Base-by-base conservation (phyloP, 2,888 invertebrate species). In the Hermaeophaga mercurialis region DNA sequence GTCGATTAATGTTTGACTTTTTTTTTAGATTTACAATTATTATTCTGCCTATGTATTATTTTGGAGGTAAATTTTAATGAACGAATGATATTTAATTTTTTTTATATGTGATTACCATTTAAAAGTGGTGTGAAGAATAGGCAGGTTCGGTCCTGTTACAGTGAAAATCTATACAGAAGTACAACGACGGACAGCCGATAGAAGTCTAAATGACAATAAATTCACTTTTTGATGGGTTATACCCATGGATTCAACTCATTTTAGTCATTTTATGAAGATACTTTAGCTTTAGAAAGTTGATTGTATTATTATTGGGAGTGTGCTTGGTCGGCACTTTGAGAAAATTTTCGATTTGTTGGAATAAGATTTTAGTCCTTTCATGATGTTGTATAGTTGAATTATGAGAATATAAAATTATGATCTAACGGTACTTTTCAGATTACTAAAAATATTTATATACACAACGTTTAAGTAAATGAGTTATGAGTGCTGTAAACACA, bases 191-290 rank as follows among this genome's bases (percentile, higher is more conserved):
- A 26, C 24, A 31, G 28, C 22, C 47, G 52, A 53, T 43, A 43
- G 44, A 52, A 47, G 41, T 31, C 41, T 33, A 46, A 45, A 45
- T 54, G 41, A 52, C 49, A 59, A 58, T 62, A 62, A 59, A 62
- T 62, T 59, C 15, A 41, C 31, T 39, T 57, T 59, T 58, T 62
- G 62, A 62, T 62, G 54, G 53, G 48, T 43, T 38, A 24, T 57
- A 43, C 54, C 36, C 45, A 47, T 44, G 38, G 44, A 24, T 45
- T 58, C 53, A 46, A 55, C 50, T 58, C 54, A 47, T 43, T 54
- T 43, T 43, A 34, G 36, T 34, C 48, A 18, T 22, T 61, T 58
- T 58, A 55, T 56, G 61, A 54, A 56, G 47, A 15, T 18, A 54
- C 28, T 48, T 15, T 15, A 43, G 36, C 12, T 43, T 48, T 61